Conservation (phyloP, 53 echinoderm and acorn worm genomes). For the Temnopleurus reevesii region DNA sequence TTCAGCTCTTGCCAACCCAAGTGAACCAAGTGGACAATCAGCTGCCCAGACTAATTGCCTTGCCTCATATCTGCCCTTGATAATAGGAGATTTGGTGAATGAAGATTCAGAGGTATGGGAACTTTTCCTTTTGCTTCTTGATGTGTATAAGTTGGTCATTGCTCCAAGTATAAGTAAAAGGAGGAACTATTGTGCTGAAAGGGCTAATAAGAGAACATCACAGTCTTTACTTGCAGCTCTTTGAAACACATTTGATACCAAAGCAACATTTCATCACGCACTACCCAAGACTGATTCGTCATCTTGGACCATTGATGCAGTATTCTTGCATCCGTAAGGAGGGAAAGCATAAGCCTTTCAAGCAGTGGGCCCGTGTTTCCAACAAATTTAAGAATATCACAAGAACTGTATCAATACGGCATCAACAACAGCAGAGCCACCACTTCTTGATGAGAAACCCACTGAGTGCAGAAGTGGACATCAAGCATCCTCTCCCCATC, state of each 20-base stretch:
- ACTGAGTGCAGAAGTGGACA: no score
- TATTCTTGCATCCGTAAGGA: no score
- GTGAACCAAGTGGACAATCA: conserved; percentile 54
- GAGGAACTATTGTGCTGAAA: background rate
- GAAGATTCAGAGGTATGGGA: conserved; percentile 58
- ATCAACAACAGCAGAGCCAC: no score
- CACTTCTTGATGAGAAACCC: no score
- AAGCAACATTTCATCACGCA: no score
- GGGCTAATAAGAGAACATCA: background rate
- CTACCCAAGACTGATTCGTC: no score
- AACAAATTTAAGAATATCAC: no score
- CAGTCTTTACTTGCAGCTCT: background rate
- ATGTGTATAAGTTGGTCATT: conserved; percentile 58
- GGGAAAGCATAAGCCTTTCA: no score
- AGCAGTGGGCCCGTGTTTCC: no score
- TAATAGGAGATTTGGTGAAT: conserved; percentile 57
- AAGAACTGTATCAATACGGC: no score
- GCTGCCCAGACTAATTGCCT: conserved; percentile 59
- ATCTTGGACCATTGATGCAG: no score
- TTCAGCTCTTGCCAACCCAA: conserved; percentile 53
- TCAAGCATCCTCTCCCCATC: no score
- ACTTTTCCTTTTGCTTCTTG: conserved; percentile 52
- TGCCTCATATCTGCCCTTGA: conserved; percentile 50
- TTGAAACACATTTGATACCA: background rate
- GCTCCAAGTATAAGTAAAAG: conserved; percentile 57